A percentile compares a stretch with the other conserved stretches of the same genome.
phyloP scores from a whole-genome alignment of 1,140 invertebrate genomes.

The Orchestia grillus region DNA sequence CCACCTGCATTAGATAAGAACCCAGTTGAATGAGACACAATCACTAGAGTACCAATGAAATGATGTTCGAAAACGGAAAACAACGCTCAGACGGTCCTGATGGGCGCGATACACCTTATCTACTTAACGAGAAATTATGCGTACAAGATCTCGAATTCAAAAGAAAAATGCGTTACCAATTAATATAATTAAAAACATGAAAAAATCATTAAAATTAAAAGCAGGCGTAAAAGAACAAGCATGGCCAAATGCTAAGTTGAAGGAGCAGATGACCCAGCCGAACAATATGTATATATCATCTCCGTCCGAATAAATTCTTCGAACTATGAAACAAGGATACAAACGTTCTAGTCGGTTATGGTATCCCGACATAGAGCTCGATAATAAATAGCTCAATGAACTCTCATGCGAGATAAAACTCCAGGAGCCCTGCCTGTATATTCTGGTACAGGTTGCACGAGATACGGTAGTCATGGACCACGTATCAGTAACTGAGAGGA shows the following conservation, averaged over 20 bases:
- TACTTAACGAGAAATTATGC: not conserved
- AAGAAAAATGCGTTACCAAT: too few species aligned
- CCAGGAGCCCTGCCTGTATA: not conserved
- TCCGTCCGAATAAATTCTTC: not conserved
- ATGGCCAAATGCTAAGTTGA: too few species aligned
- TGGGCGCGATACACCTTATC: not conserved
- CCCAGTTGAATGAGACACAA: not conserved
- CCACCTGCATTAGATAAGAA: not conserved
- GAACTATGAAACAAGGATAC: not conserved
- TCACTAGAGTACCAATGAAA: not conserved
- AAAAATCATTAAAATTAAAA: too few species aligned
- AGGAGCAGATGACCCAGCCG: not conserved
- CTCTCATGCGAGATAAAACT: not conserved
- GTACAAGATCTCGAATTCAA: too few species aligned
- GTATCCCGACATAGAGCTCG: not conserved
- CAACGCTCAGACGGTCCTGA: not conserved
- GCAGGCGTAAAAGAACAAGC: too few species aligned
- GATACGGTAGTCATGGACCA: not conserved
- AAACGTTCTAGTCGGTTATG: not conserved
- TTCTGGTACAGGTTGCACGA: not conserved
- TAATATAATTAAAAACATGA: too few species aligned
- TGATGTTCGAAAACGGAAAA: not conserved
- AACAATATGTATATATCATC: not conserved
- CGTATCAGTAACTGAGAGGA: not conserved
- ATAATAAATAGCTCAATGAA: not conserved